Percentiles rank a stretch among this genome's conserved stretches.
phyloP scores from a whole-genome alignment of 2,888 invertebrate genomes.

The Xestia sexstrigata region DNA sequence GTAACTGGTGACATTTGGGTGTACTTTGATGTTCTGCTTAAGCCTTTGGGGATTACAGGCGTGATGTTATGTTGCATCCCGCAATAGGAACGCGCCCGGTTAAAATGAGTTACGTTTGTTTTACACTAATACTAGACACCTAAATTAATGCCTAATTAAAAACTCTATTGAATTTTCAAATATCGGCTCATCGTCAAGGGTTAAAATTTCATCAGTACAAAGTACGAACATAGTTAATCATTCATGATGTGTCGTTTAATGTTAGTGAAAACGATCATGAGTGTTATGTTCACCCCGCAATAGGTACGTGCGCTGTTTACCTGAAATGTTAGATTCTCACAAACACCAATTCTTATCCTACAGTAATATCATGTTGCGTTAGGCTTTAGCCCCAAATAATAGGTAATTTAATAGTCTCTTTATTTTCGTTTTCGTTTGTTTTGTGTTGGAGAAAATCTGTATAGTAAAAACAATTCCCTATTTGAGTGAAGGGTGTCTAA shows the following conservation, averaged over 20 bases:
- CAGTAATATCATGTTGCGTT: not conserved
- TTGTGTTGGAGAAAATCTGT: not conserved
- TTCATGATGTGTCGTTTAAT: not conserved
- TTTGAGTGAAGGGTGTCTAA: not conserved
- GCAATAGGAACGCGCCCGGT: not conserved
- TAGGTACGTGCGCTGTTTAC: not conserved
- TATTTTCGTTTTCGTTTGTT: not conserved
- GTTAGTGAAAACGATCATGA: not conserved
- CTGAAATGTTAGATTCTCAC: not conserved
- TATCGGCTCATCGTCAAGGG: not conserved
- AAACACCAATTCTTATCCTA: not conserved
- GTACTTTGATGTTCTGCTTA: no score
- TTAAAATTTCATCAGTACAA: not conserved
- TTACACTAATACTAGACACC: not conserved
- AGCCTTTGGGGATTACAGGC: not conserved
- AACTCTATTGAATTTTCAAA: not conserved
- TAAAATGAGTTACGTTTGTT: not conserved
- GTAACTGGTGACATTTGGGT: not conserved
- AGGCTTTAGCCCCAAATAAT: not conserved
- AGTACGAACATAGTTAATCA: not conserved
- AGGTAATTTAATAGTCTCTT: not conserved
- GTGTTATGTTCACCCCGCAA: slow-evolving; percentile 1
- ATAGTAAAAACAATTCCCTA: not conserved
- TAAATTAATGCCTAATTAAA: not conserved
- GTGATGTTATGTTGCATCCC: not conserved